These are phyloP conservation scores for Rhineura floridana DNA, from an alignment of 2,113 vertebrate genomes.

Conservation along the genomic window DNA sequence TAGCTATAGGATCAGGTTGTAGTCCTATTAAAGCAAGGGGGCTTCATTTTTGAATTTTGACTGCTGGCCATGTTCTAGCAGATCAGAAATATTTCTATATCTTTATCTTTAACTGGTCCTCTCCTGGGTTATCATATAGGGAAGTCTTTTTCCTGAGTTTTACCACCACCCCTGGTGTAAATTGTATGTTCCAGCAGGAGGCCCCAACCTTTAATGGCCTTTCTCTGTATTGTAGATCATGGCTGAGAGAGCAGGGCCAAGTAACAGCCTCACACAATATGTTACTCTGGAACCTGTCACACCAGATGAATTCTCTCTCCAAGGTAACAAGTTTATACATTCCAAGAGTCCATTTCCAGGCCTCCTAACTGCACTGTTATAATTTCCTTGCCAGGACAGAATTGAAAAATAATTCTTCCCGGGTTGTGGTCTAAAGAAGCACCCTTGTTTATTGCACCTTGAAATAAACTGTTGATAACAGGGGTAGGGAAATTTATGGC, in stretches of 20 bases:
- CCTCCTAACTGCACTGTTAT: background rate
- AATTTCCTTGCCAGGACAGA: background rate
- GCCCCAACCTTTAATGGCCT: background rate
- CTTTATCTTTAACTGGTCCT: background rate
- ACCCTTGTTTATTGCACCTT: background rate
- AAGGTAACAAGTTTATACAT: conserved; percentile 78
- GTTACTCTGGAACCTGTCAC: conserved; percentile 82
- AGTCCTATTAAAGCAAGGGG: background rate
- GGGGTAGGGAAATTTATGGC: no score
- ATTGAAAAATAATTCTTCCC: background rate
- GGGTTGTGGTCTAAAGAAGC: background rate
- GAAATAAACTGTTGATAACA: background rate
- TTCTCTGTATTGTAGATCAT: conserved; percentile 77
- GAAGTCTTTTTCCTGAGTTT: background rate
- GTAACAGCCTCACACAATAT: conserved; percentile 68
- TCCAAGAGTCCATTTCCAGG: background rate
- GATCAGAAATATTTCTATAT: background rate
- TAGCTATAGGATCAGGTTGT: background rate
- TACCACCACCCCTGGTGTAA: background rate
- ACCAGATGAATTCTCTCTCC: conserved; percentile 82
- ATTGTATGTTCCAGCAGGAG: no score
- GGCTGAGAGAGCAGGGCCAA: conserved; percentile 79
- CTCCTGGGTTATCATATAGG: background rate
- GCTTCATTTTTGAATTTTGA: background rate
- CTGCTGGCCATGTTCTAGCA: background rate